These are phyloP conservation scores for Villa cingulata DNA, from an alignment of 2,888 invertebrate species.

Conservation along the genomic window DNA sequence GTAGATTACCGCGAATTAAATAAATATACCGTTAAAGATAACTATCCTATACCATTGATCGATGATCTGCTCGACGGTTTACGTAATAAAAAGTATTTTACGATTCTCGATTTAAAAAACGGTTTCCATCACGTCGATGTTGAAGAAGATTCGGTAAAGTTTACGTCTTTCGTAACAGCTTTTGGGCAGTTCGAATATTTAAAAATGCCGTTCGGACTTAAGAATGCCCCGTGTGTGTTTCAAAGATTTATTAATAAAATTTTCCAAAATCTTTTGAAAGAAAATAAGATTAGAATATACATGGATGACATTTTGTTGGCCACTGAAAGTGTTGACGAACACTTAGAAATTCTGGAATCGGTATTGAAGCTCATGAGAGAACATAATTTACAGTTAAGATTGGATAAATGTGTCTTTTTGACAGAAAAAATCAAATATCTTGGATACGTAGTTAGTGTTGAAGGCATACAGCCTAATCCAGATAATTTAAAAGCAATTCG, in stretches of 20 bases:
- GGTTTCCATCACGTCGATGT: conserved; percentile 13
- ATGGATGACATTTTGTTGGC: conserved; percentile 12
- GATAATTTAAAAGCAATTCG: neutral
- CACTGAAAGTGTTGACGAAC: neutral
- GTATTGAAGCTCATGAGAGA: neutral
- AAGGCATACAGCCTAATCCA: neutral
- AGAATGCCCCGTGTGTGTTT: conserved; percentile 7
- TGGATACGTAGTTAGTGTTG: no score
- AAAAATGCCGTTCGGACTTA: conserved; percentile 11
- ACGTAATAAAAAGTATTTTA: conserved; percentile 9
- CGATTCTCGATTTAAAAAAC: conserved; percentile 10
- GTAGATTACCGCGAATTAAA: conserved; percentile 22
- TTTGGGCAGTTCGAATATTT: conserved; percentile 11
- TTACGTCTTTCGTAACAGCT: conserved; percentile 13
- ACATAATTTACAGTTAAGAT: no score
- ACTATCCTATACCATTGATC: conserved; percentile 27
- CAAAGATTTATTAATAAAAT: conserved; percentile 14
- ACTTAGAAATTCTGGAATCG: neutral
- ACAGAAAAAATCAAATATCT: neutral
- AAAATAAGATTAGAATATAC: conserved; percentile 11
- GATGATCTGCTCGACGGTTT: conserved; percentile 23
- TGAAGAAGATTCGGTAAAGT: conserved; percentile 11
- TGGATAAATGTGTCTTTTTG: neutral
- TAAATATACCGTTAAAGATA: conserved; percentile 16
- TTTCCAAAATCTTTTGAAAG: conserved; percentile 6